Evolutionary conservation across 2,888 invertebrate genomes (phyloP), one percentile per base, ranked within the genome.

Genomic region (Meteorus cinctellus): DNA sequence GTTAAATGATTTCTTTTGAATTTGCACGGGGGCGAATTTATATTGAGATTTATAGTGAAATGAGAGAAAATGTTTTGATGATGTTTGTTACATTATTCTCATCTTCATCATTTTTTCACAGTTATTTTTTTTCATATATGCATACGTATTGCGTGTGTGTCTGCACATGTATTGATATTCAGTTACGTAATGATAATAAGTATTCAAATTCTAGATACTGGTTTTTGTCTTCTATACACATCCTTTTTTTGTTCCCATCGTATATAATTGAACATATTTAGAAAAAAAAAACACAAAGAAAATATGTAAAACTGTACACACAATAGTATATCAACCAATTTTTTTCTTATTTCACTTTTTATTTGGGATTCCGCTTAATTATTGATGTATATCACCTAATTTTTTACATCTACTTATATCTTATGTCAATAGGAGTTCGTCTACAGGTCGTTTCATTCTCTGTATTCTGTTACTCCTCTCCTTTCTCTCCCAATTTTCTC

Each of bases 261-360:
- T 86, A 85, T 86, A 86, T 81, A 84, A 87, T 84, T 86, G 87
- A 86, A 87, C 85, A 84, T 83, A 86, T 86, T 84, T 84, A 83
- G 6, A 24, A 55, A 55, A 55, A 19, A 51, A 51, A 51, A 51
- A 51, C 1, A 51, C 16, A 51, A 51, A n/a, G n/a, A n/a, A 51
- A 84, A 82, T 84, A 83, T 80, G 77, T 81, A 81, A 83, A 81
- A 81, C 83, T 86, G 83, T 85, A 85, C 84, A 85, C 80, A 80
- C 80, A 80, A 81, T 82, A 80, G 77, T 77, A 41, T 65, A 62
- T 78, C 68, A 41, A 55, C 19, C 41, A 69, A 31, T 45, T 67
- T 72, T 51, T 67, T 65, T 31, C 67, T 62, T 68, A 27, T 55
- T 55, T 55, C n/a, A 55, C 45, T 14, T 41, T 60, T 62, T 45